Base-by-base conservation (phyloP, 2,888 invertebrate species). In the Timema podura region DNA sequence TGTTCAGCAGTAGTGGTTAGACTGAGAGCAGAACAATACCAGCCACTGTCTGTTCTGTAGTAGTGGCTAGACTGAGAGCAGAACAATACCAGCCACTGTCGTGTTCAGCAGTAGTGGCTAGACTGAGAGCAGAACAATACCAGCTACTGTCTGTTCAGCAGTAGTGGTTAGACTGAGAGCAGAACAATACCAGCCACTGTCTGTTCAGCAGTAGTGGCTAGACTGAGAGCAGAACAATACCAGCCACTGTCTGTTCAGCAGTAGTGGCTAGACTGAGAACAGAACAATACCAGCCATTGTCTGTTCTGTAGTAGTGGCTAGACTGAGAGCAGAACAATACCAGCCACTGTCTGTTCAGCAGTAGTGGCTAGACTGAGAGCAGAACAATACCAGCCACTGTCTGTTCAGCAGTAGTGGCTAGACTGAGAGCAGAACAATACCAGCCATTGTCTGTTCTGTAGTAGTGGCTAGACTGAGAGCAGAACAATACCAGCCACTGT, bases 1-100 rank as follows among this genome's bases (percentile, higher is more conserved):
- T 59, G 6, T 15, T 6, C 59, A 49, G 16, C 64, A 68, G 68
- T 30, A 30, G 11, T 30, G 46, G 68, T n/a, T n/a, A n/a, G n/a
- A n/a, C n/a, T n/a, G n/a, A n/a, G 30, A 30, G 30, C 30, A 30
- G 30, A 30, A 30, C 30, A 30, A 30, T 30, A 30, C 30, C 30
- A 30, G 51, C 13, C 51, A 2, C 44, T 67, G 30, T 48, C 11
- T 59, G 6, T 15, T 6, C 59, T 48, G 16, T 49, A 68, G 68
- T 30, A 30, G 11, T 30, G 46, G 68, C 49, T n/a, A n/a, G n/a
- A n/a, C n/a, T n/a, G n/a, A n/a, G 30, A 30, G 30, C 30, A 30
- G 30, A 30, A 30, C 30, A 30, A 30, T 30, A 30, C 30, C 30
- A 30, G 51, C 13, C 51, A 2, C 44, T 67, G 30, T 48, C 11